A percentile compares a stretch with the other conserved stretches of the same genome.
Evolutionary conservation across 2,113 vertebrate genomes (phyloP).

Genomic region (Oceanites oceanicus): DNA sequence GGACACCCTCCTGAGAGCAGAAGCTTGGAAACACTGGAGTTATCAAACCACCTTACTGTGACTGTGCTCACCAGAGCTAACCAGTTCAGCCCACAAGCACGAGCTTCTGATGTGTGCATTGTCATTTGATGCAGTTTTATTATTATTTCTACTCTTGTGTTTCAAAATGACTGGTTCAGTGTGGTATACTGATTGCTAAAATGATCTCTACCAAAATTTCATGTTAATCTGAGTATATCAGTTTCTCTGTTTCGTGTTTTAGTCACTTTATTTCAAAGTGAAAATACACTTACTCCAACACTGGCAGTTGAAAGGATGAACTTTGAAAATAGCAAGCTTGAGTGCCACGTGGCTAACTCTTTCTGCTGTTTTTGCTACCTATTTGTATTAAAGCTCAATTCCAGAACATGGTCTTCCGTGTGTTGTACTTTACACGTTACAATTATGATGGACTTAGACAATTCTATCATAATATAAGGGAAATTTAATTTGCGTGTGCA

Average conservation of each 20-base stretch:
- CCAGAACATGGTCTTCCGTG: not conserved
- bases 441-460: not conserved
- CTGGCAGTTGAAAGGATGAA: not conserved
- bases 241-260: not conserved
- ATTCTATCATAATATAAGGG: not conserved
- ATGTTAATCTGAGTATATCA: not conserved
- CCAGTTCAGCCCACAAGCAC: not conserved
- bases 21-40: rapidly evolving
- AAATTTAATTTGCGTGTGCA: not conserved
- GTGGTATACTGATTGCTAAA: not conserved
- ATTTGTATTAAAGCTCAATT: not conserved
- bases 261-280: not conserved
- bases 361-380: not conserved
- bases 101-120: not conserved
- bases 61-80: rapidly evolving
- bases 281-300: not conserved
- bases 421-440: not conserved
- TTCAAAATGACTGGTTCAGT: not conserved
- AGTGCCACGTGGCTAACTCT: not conserved
- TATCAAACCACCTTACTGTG: not conserved
- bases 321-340: not conserved
- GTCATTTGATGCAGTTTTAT: not conserved
- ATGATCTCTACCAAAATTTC: not conserved
- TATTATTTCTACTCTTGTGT: not conserved
- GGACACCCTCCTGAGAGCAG: not conserved